phyloP scores from a whole-genome alignment of 2,797 vertebrate species.

The Pelochelys cantorii region DNA sequence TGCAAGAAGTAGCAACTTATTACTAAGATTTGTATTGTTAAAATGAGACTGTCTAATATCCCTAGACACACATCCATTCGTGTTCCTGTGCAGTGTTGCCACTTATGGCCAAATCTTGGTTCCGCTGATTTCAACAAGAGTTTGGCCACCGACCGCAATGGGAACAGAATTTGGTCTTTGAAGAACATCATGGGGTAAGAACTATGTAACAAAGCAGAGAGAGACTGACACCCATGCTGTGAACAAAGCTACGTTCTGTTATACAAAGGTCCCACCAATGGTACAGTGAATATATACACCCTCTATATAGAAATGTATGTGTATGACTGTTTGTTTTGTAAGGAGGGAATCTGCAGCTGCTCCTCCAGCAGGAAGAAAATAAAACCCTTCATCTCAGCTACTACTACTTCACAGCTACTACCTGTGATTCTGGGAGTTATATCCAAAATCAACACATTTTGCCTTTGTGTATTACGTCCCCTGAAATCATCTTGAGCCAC shows the following conservation, averaged over 20 bases:
- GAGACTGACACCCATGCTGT: not conserved
- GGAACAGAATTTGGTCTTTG: constrained; percentile 16
- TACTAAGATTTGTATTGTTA: constrained; percentile 46
- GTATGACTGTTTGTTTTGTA: not conserved
- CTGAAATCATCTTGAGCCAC: not conserved
- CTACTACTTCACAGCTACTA: not conserved
- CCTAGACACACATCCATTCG: not conserved
- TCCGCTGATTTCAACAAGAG: not conserved
- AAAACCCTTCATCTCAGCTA: not conserved
- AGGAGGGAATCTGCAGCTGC: not conserved
- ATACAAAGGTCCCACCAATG: not conserved
- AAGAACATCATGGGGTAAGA: not conserved
- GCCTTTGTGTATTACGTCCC: not conserved
- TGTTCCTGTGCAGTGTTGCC: not conserved
- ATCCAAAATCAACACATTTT: not conserved
- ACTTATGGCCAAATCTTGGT: constrained; percentile 29
- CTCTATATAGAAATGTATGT: fast-evolving
- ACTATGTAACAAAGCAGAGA: constrained; percentile 22
- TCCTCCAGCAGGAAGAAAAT: not conserved
- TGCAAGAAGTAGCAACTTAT: constrained; percentile 59
- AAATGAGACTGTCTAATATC: constrained; percentile 22
- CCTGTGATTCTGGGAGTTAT: not conserved
- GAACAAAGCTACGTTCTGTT: not conserved
- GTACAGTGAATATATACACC: not conserved
- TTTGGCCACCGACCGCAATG: not conserved